Evolutionary conservation across 2,888 invertebrate genomes (phyloP).

Genomic region (Serripes groenlandicus): DNA sequence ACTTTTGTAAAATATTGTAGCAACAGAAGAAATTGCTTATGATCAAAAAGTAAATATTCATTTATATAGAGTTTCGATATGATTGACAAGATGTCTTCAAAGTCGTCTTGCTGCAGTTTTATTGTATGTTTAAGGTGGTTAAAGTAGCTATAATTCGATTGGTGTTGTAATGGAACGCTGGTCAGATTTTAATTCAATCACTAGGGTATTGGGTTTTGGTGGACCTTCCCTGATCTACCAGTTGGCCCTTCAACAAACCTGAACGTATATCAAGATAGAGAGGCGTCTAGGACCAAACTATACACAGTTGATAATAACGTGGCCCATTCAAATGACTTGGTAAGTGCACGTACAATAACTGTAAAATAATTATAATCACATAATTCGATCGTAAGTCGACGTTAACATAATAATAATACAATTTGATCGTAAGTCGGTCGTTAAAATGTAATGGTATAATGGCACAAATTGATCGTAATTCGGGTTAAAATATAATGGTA

Average conservation of each 20-base stretch:
- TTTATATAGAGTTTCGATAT: not conserved
- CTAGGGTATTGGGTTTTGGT: slow-evolving; percentile 21
- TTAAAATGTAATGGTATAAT: too few relatives aligned
- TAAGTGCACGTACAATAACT: too few relatives aligned
- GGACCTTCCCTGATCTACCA: slow-evolving; percentile 17
- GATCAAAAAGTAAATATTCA: not conserved
- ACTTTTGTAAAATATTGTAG: too few relatives aligned
- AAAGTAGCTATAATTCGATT: not conserved
- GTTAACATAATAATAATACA: too few relatives aligned
- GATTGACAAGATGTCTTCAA: too few relatives aligned
- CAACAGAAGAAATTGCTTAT: not conserved
- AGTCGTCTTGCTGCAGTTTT: too few relatives aligned
- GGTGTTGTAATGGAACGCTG: not conserved
- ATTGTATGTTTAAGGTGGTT: not conserved
- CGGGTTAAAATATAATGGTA: too few relatives aligned
- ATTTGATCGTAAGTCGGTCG: too few relatives aligned
- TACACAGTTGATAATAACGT: slow-evolving; percentile 31
- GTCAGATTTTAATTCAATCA: not conserved
- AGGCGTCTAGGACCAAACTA: slow-evolving; percentile 7
- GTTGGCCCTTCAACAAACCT: slow-evolving; percentile 25
- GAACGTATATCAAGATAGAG: not conserved
- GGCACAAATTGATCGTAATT: too few relatives aligned
- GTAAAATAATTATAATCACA: too few relatives aligned
- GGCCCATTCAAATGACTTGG: not conserved
- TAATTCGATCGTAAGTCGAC: too few relatives aligned